phyloP scores from a whole-genome alignment of 2,888 invertebrate genomes.

The Polylopha cassiicola region DNA sequence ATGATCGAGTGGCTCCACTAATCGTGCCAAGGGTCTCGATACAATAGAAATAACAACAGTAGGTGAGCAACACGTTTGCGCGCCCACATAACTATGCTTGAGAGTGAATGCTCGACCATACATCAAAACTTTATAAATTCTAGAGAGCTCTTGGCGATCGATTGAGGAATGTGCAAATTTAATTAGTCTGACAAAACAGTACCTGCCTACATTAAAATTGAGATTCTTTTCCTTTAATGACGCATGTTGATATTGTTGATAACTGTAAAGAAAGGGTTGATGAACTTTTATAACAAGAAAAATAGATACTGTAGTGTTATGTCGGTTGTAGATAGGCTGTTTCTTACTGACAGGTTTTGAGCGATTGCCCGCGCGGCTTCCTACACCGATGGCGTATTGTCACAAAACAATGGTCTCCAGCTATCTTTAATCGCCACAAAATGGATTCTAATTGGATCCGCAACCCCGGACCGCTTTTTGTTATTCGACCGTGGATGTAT shows the following conservation, averaged over 20 bases:
- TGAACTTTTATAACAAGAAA: neutral
- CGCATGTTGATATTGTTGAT: no score
- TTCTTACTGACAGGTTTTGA: constrained; percentile 69
- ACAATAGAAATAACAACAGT: constrained; percentile 25
- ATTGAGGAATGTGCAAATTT: no score
- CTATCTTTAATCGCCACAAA: constrained; percentile 71
- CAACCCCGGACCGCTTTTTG: constrained; percentile 45
- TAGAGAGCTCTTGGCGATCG: no score
- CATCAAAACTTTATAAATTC: no score
- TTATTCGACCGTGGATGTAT: constrained; percentile 30
- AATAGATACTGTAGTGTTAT: constrained; percentile 8
- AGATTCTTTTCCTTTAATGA: no score
- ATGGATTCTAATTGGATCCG: constrained; percentile 72
- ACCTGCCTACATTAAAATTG: no score
- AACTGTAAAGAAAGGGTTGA: no score
- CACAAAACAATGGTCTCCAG: constrained; percentile 64
- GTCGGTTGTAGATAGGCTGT: constrained; percentile 24
- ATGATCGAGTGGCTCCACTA: constrained; percentile 60
- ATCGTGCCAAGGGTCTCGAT: constrained; percentile 46
- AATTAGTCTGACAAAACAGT: no score
- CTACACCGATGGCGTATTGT: constrained; percentile 56
- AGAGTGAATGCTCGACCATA: no score
- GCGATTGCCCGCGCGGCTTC: constrained; percentile 56
- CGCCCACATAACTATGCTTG: no score
- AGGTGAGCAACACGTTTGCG: constrained; percentile 2